phyloP scores from a whole-genome alignment of 2,888 invertebrate species.

The Caradrina clavipalpis region DNA sequence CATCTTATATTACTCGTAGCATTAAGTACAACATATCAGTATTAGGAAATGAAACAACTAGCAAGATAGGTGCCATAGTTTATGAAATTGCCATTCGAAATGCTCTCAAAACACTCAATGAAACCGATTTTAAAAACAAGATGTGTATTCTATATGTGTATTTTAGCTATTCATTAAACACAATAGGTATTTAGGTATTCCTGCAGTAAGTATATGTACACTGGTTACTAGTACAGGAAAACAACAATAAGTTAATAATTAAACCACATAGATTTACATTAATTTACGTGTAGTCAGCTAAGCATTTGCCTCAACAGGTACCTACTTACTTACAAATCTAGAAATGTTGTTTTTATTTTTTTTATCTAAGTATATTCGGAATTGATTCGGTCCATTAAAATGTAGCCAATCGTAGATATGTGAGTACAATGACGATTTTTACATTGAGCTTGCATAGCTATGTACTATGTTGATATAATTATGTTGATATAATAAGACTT shows the following conservation, averaged over 20 bases:
- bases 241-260: conserved; percentile 32
- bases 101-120: conserved; percentile 22
- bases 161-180: conserved; percentile 11
- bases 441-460: conserved; percentile 7
- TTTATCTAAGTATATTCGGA: conserved; percentile 24
- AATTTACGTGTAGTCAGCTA: not conserved
- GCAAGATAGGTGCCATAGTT: conserved; percentile 79
- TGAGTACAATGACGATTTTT: conserved; percentile 10
- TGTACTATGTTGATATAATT: conserved; percentile 18
- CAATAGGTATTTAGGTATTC: conserved; percentile 16
- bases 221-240: conserved; percentile 20
- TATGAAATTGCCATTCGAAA: conserved; percentile 49
- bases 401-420: conserved; percentile 14
- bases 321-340: not conserved
- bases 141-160: not conserved
- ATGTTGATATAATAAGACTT: conserved; percentile 25
- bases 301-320: conserved; percentile 12
- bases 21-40: conserved; percentile 81
- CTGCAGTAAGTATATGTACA: conserved; percentile 3
- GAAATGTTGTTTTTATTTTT: conserved; percentile 26
- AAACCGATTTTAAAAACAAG: conserved; percentile 16
- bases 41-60: conserved; percentile 74
- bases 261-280: conserved; percentile 27
- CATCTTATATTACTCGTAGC: conserved; percentile 55
- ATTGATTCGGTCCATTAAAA: conserved; percentile 23